These are phyloP conservation scores for Lycodopsis pacificus DNA, from an alignment of 2,797 vertebrate genomes.

Conservation along the genomic window DNA sequence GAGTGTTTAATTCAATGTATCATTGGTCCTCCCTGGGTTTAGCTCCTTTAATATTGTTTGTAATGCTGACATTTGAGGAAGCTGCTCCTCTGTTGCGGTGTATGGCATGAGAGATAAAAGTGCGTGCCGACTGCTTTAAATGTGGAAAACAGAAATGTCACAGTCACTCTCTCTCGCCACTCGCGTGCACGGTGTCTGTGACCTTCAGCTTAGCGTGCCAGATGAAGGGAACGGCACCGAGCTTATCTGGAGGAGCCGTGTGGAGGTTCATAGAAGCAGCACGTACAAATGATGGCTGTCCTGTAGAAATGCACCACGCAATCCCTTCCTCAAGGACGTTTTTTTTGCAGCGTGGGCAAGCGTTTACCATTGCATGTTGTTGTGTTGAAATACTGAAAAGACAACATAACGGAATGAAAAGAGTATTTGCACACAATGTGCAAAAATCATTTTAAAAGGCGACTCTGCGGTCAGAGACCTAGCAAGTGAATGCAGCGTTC, in stretches of 20 bases:
- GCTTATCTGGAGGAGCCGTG: conserved; percentile 38
- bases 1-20: background rate
- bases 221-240: conserved; percentile 41
- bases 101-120: conserved; percentile 27
- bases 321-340: background rate
- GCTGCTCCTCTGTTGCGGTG: conserved; percentile 12
- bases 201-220: conserved; percentile 49
- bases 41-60: background rate
- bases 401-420: background rate
- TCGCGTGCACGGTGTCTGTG: conserved; percentile 41
- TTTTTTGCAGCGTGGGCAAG: background rate
- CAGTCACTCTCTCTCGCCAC: conserved; percentile 36
- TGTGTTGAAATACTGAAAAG: background rate
- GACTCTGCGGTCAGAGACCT: background rate
- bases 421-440: background rate
- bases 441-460: background rate
- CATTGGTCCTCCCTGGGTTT: background rate
- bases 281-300: background rate
- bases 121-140: conserved; percentile 25
- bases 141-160: conserved; percentile 54
- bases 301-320: conserved; percentile 2
- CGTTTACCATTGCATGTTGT: background rate
- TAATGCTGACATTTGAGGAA: conserved; percentile 48
- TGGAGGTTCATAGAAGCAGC: conserved; percentile 17
- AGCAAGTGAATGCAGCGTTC: background rate